Evolutionary conservation across 2,888 invertebrate genomes (phyloP).

Genomic region (Parnassius apollo): DNA sequence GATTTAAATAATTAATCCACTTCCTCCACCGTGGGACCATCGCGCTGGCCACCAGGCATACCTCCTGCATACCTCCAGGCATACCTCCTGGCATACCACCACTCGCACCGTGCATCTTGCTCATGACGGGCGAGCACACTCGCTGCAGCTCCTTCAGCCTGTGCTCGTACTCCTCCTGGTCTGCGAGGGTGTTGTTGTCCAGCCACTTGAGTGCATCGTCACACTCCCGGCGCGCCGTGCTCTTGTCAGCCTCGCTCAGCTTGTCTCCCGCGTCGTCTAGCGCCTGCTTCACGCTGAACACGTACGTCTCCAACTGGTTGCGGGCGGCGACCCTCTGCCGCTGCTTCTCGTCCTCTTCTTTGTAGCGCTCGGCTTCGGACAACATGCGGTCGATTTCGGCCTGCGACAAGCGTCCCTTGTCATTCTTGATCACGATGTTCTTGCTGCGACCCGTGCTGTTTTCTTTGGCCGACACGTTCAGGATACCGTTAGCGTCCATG

Average conservation of each 20-base stretch:
- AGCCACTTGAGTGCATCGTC: constrained; percentile 75
- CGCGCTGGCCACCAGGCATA: constrained; percentile 26
- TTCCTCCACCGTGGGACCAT: constrained; percentile 60
- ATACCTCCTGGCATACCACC: too few relatives aligned
- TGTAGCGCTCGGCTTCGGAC: too few relatives aligned
- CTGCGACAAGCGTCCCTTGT: constrained; percentile 89
- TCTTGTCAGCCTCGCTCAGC: too few relatives aligned
- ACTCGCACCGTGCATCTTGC: constrained; percentile 78
- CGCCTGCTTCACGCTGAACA: too few relatives aligned
- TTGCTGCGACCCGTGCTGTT: constrained; percentile 84
- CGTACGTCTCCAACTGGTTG: too few relatives aligned
- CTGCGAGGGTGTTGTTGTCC: constrained; percentile 84
- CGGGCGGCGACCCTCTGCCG: too few relatives aligned
- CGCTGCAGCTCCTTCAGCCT: constrained; percentile 81
- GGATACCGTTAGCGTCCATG: constrained; percentile 88
- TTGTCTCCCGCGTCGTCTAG: too few relatives aligned
- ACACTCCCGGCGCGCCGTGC: too few relatives aligned
- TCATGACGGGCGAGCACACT: constrained; percentile 80
- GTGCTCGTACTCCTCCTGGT: constrained; percentile 83
- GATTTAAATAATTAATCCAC: constrained; percentile 45
- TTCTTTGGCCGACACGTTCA: constrained; percentile 91
- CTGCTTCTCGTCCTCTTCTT: too few relatives aligned
- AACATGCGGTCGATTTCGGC: constrained; percentile 45
- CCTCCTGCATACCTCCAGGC: too few relatives aligned
- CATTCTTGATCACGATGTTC: constrained; percentile 91